Base-by-base conservation (phyloP, 2,113 vertebrate genomes). In the Gopherus flavomarginatus region DNA sequence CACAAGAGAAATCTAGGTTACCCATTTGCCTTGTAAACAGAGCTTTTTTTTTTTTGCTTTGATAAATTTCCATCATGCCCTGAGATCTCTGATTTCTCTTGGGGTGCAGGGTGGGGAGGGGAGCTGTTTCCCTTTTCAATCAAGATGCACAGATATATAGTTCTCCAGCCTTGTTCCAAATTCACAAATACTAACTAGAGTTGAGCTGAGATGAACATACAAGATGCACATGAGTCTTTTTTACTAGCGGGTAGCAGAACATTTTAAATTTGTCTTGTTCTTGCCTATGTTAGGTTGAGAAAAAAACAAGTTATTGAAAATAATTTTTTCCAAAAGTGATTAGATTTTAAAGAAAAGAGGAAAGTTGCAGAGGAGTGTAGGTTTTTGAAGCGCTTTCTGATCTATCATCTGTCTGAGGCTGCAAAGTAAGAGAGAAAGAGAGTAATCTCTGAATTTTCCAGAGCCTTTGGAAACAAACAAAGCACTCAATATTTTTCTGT, bases 1-100 rank as follows among this genome's bases (percentile, higher is more conserved):
- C 90, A 83, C 85, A 93, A 96, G 92, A 96, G 97, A 95, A 97
- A 95, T 97, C 97, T 92, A 89, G 78, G 90, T 90, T 94, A 86
- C 78, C 81, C 83, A 82, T 88, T 96, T 11, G 49, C 89, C 50
- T 97, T 82, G 65, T 94, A 95, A 96, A 93, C 92, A 96, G 87
- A 88, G 38, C 84, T 81, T 96, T 87, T 90, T 27, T 57, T 87
- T 90, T 57, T 59, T 62, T 62, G 92, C 94, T 94, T 93, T 88
- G 83, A 92, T 97, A 95, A 92, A 96, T 97, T 92, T 96, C 83
- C 81, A 78, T 49, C 22, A 53, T 90, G 80, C 44, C 26, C 19
- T 2, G 14, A 87, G 87, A 53, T 83, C 84, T 95, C 93, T 97
- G 91, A 97, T 95, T 97, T 97, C 95, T 97, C 94, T 90, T 82